These are phyloP conservation scores for Drosophila subquinaria DNA, from an alignment of 2,888 invertebrate genomes.

Conservation along the genomic window DNA sequence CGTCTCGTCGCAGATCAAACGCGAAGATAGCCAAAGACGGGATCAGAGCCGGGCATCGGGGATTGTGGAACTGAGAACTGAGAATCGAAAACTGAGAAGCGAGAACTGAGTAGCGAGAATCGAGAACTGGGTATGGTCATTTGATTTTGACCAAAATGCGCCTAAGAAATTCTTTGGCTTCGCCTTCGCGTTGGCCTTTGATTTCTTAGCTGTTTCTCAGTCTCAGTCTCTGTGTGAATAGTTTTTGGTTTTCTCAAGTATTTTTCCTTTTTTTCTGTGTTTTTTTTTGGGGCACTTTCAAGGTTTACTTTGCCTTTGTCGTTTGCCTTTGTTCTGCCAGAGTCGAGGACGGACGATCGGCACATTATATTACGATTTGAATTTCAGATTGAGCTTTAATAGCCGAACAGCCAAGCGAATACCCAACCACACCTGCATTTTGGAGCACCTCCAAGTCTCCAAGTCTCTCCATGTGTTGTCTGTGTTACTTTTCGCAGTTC, in stretches of 20 bases:
- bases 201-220: slow-evolving; percentile 34
- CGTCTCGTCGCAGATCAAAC: slow-evolving; percentile 68
- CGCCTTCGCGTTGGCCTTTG: slow-evolving; percentile 56
- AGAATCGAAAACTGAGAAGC: slow-evolving; percentile 2
- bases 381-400: slow-evolving; percentile 82
- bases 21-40: slow-evolving; percentile 61
- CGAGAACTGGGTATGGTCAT: slow-evolving; percentile 20
- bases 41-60: not conserved
- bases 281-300: slow-evolving; percentile 53
- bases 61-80: slow-evolving; percentile 19
- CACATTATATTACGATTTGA: slow-evolving; percentile 78
- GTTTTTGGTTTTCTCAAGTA: slow-evolving; percentile 44
- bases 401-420: slow-evolving; percentile 51
- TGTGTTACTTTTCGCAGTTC: slow-evolving; percentile 72
- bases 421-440: slow-evolving; percentile 64
- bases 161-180: slow-evolving; percentile 69
- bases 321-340: slow-evolving; percentile 60
- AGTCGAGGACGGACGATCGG: slow-evolving; percentile 25
- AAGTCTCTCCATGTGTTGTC: slow-evolving; percentile 6
- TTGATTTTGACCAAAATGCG: slow-evolving; percentile 56
- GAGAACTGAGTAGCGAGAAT: slow-evolving; percentile 8
- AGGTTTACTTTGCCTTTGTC: slow-evolving; percentile 57
- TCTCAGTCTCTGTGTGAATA: slow-evolving; percentile 64
- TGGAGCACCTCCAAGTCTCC: slow-evolving; percentile 9
- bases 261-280: slow-evolving; percentile 21